Evolutionary conservation across 2,113 vertebrate species (phyloP).

Genomic region (Nannobrachium achirus): DNA sequence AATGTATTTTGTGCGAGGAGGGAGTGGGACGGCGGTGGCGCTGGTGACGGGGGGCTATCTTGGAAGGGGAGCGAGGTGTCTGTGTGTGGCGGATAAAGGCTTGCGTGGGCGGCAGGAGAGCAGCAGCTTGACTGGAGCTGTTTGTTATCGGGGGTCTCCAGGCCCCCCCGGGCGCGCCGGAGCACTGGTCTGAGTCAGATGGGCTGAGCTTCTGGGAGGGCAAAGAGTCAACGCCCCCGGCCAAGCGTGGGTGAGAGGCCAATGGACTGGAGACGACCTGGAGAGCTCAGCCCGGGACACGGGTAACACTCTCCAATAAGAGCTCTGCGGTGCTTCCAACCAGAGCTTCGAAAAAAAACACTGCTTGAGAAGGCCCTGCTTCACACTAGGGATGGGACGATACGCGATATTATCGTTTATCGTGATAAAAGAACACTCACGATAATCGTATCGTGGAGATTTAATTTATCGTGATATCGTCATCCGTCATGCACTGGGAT

Average conservation of each 20-base stretch:
- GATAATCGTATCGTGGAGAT: too few species aligned
- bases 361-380: slow-evolving; percentile 35
- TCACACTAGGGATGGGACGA: too few species aligned
- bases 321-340: too few species aligned
- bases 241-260: slow-evolving; percentile 57
- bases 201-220: slow-evolving; percentile 54
- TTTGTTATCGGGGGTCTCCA: slow-evolving; percentile 77
- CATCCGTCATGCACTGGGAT: too few species aligned
- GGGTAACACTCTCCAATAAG: not conserved
- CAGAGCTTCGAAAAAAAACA: not conserved
- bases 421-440: too few species aligned
- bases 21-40: slow-evolving; percentile 23
- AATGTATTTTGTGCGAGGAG: slow-evolving; percentile 52
- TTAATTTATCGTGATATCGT: too few species aligned
- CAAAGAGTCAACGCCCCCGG: slow-evolving; percentile 44
- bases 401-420: too few species aligned
- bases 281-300: slow-evolving; percentile 18
- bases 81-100: slow-evolving; percentile 61
- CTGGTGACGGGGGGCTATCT: slow-evolving; percentile 7
- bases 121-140: slow-evolving; percentile 54
- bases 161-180: slow-evolving; percentile 54
- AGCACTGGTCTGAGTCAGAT: slow-evolving; percentile 54
- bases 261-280: slow-evolving; percentile 41
- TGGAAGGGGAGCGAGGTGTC: slow-evolving; percentile 58
- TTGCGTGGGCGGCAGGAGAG: slow-evolving; percentile 44